Percentiles rank a stretch among this genome's conserved stretches.
phyloP scores from a whole-genome alignment of 1,140 invertebrate genomes.

The Babylonia areolata region DNA sequence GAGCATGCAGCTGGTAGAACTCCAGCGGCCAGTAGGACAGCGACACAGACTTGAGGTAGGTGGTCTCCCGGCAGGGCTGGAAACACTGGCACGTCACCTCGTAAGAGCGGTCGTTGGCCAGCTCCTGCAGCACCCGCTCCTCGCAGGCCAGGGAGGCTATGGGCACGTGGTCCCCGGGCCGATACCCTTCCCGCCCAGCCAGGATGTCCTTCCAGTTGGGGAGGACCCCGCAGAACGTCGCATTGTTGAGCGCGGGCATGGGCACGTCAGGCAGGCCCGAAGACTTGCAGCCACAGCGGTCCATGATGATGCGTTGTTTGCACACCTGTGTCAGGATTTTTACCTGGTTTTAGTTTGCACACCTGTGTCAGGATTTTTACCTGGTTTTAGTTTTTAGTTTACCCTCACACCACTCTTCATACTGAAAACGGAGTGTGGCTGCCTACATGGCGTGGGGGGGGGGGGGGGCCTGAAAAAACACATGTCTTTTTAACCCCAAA shows the following conservation, averaged over 20 bases:
- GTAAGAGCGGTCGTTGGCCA: constrained; percentile 66
- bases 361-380: too few relatives aligned
- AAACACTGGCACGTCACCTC: constrained; percentile 65
- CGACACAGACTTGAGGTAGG: constrained; percentile 69
- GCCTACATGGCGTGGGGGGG: too few relatives aligned
- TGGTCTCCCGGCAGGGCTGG: constrained; percentile 69
- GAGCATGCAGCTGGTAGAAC: constrained; percentile 66
- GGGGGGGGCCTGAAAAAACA: too few relatives aligned
- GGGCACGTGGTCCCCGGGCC: constrained; percentile 33
- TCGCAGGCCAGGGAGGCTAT: constrained; percentile 61
- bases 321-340: too few relatives aligned
- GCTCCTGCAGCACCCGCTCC: constrained; percentile 55
- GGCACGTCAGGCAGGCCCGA: constrained; percentile 56
- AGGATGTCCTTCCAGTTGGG: constrained; percentile 58
- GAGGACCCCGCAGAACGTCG: constrained; percentile 67
- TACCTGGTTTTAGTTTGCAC: too few relatives aligned
- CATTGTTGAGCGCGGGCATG: constrained; percentile 41
- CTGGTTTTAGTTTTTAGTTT: too few relatives aligned
- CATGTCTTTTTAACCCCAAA: too few relatives aligned
- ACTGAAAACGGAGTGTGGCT: too few relatives aligned
- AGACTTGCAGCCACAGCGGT: constrained; percentile 64
- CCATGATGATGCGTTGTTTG: constrained; percentile 66
- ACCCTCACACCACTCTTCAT: too few relatives aligned
- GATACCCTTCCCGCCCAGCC: constrained; percentile 15
- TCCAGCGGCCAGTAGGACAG: constrained; percentile 72